Conservation (phyloP, 2,888 invertebrate species). For the Pachliopta kotzebuea region DNA sequence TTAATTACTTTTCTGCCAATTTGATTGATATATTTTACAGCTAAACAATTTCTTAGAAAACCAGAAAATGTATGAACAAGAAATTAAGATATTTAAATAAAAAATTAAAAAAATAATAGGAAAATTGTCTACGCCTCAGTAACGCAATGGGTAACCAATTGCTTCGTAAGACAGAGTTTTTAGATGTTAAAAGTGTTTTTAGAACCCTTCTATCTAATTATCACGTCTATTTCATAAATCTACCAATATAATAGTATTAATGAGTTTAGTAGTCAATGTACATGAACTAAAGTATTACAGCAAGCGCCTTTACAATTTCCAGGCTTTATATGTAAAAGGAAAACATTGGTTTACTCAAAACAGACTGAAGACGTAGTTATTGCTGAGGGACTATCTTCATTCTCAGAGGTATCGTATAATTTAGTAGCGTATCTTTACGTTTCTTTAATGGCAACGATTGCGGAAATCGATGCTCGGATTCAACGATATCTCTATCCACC, state of each 20-base stretch:
- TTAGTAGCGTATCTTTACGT: not conserved
- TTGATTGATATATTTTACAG: slow-evolving; percentile 17
- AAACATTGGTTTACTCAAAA: not conserved
- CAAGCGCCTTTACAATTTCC: not conserved
- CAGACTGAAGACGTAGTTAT: not conserved
- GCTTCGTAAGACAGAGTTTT: too few relatives aligned
- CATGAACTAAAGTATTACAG: not conserved
- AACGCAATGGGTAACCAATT: too few relatives aligned
- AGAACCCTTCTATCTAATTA: too few relatives aligned
- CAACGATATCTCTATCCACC: not conserved
- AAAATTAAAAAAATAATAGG: too few relatives aligned
- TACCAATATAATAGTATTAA: too few relatives aligned
- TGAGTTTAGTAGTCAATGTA: too few relatives aligned
- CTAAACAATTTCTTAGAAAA: not conserved
- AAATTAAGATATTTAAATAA: not conserved
- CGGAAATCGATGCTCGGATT: not conserved
- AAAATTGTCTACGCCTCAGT: too few relatives aligned
- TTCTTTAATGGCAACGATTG: not conserved
- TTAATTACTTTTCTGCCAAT: slow-evolving; percentile 26
- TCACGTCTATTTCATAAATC: too few relatives aligned
- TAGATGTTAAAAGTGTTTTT: too few relatives aligned
- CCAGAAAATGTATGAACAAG: not conserved
- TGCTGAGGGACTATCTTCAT: not conserved
- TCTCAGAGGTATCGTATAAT: too few relatives aligned
- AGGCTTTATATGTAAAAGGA: not conserved